Conservation (phyloP, 2,888 invertebrate genomes). For the Lydus trimaculatus region DNA sequence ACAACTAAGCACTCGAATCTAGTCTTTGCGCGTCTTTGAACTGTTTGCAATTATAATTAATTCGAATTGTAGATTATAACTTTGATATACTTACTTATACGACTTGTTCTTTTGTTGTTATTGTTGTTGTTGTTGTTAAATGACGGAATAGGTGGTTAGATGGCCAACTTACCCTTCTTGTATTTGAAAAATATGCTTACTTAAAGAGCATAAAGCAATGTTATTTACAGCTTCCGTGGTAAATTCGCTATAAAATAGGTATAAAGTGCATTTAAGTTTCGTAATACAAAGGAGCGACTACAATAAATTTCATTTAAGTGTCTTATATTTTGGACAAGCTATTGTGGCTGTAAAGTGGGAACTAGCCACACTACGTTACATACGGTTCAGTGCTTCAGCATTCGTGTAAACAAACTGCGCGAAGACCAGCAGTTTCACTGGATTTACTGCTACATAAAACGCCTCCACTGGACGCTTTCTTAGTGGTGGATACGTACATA, state of each 20-base stretch:
- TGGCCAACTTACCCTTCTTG: neutral
- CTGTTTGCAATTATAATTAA: constrained; percentile 24
- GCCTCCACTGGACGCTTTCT: constrained; percentile 44
- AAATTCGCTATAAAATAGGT: constrained; percentile 44
- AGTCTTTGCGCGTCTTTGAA: constrained; percentile 17
- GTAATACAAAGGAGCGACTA: constrained; percentile 46
- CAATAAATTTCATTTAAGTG: constrained; percentile 47
- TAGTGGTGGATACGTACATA: constrained; percentile 11
- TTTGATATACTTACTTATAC: neutral
- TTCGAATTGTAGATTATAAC: constrained; percentile 17
- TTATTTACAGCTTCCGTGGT: constrained; percentile 32
- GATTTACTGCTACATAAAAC: constrained; percentile 57
- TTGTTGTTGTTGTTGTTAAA: too few species aligned
- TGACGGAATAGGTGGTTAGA: neutral
- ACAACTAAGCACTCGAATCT: constrained; percentile 18
- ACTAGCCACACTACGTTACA: constrained; percentile 47
- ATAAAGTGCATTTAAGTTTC: constrained; percentile 45
- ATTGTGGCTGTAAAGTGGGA: constrained; percentile 45
- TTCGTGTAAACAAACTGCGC: constrained; percentile 57
- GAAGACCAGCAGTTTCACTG: constrained; percentile 53
- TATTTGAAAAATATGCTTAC: constrained; percentile 32
- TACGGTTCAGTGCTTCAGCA: constrained; percentile 49
- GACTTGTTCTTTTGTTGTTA: too few species aligned
- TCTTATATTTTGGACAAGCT: constrained; percentile 48
- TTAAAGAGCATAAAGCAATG: constrained; percentile 27